Evolutionary conservation across 2,888 invertebrate genomes (phyloP).

Genomic region (Beris morrisii): DNA sequence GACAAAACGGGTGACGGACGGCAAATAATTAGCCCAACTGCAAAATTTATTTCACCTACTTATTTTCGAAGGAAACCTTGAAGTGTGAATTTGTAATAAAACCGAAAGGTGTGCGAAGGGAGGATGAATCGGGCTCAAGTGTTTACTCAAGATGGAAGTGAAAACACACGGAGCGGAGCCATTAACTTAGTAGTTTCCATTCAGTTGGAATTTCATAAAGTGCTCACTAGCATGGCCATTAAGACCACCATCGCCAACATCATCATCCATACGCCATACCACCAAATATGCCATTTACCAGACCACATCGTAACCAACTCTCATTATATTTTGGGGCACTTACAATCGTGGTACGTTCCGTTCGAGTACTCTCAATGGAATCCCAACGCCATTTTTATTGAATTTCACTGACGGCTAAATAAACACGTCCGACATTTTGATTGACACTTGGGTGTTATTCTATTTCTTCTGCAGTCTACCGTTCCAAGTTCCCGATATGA

Average conservation of each 20-base stretch:
- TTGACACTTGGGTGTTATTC: constrained; percentile 41
- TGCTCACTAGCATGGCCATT: neutral
- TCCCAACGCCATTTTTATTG: constrained; percentile 40
- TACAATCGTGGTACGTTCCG: constrained; percentile 26
- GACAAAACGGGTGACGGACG: no score
- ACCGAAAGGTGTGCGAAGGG: constrained; percentile 3
- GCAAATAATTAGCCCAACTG: no score
- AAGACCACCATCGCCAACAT: constrained; percentile 1
- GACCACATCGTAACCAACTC: constrained; percentile 16
- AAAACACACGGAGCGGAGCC: constrained; percentile 19
- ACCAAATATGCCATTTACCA: constrained; percentile 6
- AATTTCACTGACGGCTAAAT: constrained; percentile 41
- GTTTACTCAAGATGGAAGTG: constrained; percentile 16
- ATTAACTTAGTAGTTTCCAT: constrained; percentile 15
- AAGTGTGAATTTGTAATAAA: neutral
- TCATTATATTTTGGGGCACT: constrained; percentile 22
- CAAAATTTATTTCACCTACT: no score
- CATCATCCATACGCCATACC: constrained; percentile 12
- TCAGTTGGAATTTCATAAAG: constrained; percentile 8
- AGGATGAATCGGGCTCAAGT: constrained; percentile 1
- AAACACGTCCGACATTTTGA: constrained; percentile 41
- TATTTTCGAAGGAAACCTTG: no score
- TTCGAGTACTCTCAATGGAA: constrained; percentile 36
- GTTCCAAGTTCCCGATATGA: constrained; percentile 29
- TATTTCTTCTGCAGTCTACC: constrained; percentile 32